Evolutionary conservation across 1,140 invertebrate species (phyloP).

Genomic region (Drosophila sp.): DNA sequence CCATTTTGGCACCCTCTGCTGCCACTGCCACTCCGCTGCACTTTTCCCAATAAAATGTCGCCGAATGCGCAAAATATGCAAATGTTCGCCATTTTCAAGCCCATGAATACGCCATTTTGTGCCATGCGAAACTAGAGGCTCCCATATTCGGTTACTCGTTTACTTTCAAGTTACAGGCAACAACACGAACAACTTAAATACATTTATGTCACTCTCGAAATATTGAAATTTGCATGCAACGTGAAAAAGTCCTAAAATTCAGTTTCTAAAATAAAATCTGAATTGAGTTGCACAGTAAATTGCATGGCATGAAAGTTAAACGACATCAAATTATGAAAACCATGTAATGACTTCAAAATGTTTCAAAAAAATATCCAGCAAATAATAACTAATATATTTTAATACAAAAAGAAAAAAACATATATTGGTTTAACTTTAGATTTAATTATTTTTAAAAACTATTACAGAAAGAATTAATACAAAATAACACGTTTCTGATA

Average conservation of each 20-base stretch:
- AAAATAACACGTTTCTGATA: no score
- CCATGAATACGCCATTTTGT: slow-evolving; percentile 65
- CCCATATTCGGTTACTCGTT: background rate
- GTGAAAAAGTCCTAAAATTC: background rate
- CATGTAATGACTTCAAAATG: no score
- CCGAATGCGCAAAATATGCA: slow-evolving; percentile 70
- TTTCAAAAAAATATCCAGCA: no score
- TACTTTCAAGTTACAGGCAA: slow-evolving; percentile 42
- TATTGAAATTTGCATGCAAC: slow-evolving; percentile 13
- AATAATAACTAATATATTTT: no score
- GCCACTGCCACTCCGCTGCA: slow-evolving; percentile 30
- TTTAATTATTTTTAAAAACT: no score
- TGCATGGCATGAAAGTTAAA: background rate
- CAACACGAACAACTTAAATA: slow-evolving; percentile 52
- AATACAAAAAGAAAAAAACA: no score
- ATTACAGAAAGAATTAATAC: no score
- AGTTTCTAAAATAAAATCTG: background rate
- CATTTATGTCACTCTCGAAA: slow-evolving; percentile 7
- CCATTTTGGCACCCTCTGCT: slow-evolving; percentile 39
- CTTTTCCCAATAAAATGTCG: slow-evolving; percentile 74
- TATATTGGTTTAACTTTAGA: no score
- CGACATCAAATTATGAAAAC: no score
- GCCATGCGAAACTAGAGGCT: background rate
- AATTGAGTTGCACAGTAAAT: slow-evolving; percentile 1
- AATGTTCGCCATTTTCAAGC: slow-evolving; percentile 63